phyloP scores from a whole-genome alignment of 2,113 vertebrate species.

The Aegithalos caudatus region DNA sequence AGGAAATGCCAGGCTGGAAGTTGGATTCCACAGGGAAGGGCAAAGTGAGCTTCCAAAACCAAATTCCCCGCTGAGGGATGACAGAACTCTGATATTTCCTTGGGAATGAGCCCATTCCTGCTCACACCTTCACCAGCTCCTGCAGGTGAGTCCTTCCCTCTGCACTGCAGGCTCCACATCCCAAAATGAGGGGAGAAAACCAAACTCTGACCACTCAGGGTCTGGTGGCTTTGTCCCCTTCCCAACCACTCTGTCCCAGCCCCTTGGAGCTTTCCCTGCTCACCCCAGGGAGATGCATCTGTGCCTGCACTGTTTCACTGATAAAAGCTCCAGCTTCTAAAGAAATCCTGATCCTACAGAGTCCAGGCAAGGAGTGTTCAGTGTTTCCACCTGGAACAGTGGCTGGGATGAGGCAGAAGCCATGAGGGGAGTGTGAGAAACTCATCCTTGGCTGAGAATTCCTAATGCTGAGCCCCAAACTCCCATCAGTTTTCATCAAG shows the following conservation, averaged over 20 bases:
- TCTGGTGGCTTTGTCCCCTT: background rate
- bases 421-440: background rate
- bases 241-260: background rate
- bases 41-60: background rate
- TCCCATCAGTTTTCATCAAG: background rate
- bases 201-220: background rate
- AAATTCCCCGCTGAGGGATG: background rate
- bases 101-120: background rate
- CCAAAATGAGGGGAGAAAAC: background rate
- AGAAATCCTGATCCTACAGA: background rate
- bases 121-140: background rate
- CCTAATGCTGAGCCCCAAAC: background rate
- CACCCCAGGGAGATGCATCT: fast-evolving
- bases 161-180: background rate
- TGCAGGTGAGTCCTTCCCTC: background rate
- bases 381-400: background rate
- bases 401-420: background rate
- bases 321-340: background rate
- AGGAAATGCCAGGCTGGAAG: background rate
- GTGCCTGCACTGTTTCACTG: background rate
- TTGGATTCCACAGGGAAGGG: background rate
- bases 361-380: background rate
- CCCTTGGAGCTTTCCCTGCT: background rate
- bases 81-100: background rate
- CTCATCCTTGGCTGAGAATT: background rate